These are phyloP conservation scores for Philopedon plagiatum DNA, from an alignment of 2,888 invertebrate species.

Conservation along the genomic window DNA sequence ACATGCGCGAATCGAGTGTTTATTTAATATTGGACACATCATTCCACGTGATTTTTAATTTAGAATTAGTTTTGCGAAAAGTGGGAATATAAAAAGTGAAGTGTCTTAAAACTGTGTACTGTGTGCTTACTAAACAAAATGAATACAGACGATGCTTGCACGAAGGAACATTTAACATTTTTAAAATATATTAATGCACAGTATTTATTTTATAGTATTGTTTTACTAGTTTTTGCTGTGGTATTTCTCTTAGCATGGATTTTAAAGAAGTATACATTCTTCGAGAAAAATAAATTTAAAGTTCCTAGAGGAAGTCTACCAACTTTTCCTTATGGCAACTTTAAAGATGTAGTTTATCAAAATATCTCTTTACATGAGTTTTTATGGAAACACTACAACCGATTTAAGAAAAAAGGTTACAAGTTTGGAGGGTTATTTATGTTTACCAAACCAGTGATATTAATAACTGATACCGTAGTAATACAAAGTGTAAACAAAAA, in stretches of 20 bases:
- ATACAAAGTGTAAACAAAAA: slow-evolving; percentile 25
- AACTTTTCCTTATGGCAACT: slow-evolving; percentile 56
- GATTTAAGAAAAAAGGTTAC: slow-evolving; percentile 53
- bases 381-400: slow-evolving; percentile 56
- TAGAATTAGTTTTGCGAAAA: slow-evolving; percentile 10
- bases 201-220: slow-evolving; percentile 46
- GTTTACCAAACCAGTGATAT: slow-evolving; percentile 54
- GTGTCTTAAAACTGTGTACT: background rate
- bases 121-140: slow-evolving; percentile 15
- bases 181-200: slow-evolving; percentile 49
- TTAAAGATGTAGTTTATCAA: slow-evolving; percentile 53
- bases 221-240: slow-evolving; percentile 46
- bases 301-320: slow-evolving; percentile 50
- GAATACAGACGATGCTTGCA: slow-evolving; percentile 23
- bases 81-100: slow-evolving; percentile 1
- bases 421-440: slow-evolving; percentile 56
- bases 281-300: slow-evolving; percentile 45
- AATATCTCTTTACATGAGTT: slow-evolving; percentile 51
- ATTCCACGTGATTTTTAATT: slow-evolving; percentile 32
- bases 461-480: slow-evolving; percentile 48
- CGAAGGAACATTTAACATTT: slow-evolving; percentile 36
- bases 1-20: slow-evolving; percentile 26
- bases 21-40: slow-evolving; percentile 14
- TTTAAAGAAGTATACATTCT: slow-evolving; percentile 52
- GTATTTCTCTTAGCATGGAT: slow-evolving; percentile 50